Evolutionary conservation across 2,888 invertebrate genomes (phyloP), one percentile per base, ranked within the genome.

Genomic region (Liposcelis brunnea): DNA sequence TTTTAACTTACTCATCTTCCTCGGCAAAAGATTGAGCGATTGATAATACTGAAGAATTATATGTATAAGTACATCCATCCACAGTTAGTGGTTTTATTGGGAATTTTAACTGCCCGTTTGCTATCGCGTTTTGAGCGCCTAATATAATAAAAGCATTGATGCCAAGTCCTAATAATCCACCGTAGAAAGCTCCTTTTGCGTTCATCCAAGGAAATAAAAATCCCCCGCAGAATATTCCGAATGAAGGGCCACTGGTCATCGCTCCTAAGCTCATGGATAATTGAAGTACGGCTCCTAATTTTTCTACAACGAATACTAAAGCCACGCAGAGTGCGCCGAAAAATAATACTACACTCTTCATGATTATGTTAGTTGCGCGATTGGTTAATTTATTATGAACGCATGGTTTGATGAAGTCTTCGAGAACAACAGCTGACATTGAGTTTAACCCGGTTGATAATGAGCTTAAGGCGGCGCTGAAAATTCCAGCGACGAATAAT

Each of bases 361-460:
- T 46, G 10, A 51, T 42, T 11, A 48, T 14, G 51, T 66, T 69
- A 2, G 68, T 63, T 37, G 71, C 67, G 16, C 58, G 60, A 11
- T 69, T 65, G 2, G 77, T 67, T 1, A 75, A 58, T 32, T 73
- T 66, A 31, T 63, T 65, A 48, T 68, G 70, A 36, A 65, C 68
- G 54, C 71, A 75, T 1, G 75, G 73, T 55, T 75, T 75, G 32
- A 80, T 70, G 50, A 80, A 75, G 56, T 83, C 83, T 59, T 81
- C 77, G 36, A 82, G 58, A 0, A 80, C 74, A 1, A 82, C 80
- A 1, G 83, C 81, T 1, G 82, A 75, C 70, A 83, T 73, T 1
- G 82, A 80, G 58, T 83, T 83, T 26, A 83, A 61, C 48, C 81
- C 81, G 12, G 82, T 82, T 15, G 82, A 82, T 16, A 83, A 62